Evolutionary conservation across 2,797 vertebrate genomes (phyloP).

Genomic region (Danio choprae): DNA sequence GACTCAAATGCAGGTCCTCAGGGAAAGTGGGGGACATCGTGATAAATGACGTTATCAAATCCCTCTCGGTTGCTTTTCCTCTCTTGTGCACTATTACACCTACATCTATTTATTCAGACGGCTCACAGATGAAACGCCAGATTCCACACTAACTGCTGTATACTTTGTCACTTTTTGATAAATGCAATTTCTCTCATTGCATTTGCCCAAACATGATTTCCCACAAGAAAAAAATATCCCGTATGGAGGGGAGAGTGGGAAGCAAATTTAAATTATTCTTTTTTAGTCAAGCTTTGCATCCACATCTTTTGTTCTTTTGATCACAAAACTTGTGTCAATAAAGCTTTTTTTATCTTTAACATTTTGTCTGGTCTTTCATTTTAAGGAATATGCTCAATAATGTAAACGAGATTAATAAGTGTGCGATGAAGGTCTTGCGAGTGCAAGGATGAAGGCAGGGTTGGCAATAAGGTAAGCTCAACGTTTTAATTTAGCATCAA

Average conservation of each 20-base stretch:
- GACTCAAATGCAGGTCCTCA: neutral
- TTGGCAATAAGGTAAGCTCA: too few species aligned
- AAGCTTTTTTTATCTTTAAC: slow-evolving; percentile 55
- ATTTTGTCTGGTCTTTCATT: neutral
- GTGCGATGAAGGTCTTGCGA: too few species aligned
- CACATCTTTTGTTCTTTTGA: slow-evolving; percentile 56
- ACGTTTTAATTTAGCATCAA: too few species aligned
- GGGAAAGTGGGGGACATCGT: slow-evolving; percentile 22
- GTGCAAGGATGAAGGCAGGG: too few species aligned
- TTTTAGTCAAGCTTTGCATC: slow-evolving; percentile 29
- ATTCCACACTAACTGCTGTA: slow-evolving; percentile 57
- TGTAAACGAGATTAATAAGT: too few species aligned
- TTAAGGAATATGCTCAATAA: neutral
- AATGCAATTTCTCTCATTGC: slow-evolving; percentile 31
- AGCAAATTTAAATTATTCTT: slow-evolving; percentile 38
- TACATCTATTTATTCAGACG: slow-evolving; percentile 78
- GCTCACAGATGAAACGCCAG: slow-evolving; percentile 56
- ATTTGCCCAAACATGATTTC: neutral
- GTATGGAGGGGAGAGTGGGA: slow-evolving; percentile 13
- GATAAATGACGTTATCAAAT: slow-evolving; percentile 37
- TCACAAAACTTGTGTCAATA: slow-evolving; percentile 64
- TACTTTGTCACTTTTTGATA: slow-evolving; percentile 30
- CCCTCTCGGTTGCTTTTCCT: slow-evolving; percentile 56
- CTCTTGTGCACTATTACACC: slow-evolving; percentile 47
- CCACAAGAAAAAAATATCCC: slow-evolving; percentile 41